These are phyloP conservation scores for Gambusia yucatana DNA, from an alignment of 2,797 vertebrate genomes.

Conservation along the genomic window DNA sequence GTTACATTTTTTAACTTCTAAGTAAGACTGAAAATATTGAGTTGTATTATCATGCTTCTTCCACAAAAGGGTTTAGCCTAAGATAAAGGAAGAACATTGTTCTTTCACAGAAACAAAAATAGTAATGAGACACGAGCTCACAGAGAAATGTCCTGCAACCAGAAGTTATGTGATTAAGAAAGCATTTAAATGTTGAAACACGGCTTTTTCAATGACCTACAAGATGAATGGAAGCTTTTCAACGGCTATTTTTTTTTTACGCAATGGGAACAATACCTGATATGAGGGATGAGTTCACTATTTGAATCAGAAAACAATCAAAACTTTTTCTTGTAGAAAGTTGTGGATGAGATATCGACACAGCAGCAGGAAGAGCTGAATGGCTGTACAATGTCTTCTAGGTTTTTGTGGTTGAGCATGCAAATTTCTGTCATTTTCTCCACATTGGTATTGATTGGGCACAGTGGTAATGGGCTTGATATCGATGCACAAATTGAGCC, in stretches of 20 bases:
- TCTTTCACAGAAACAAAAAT: neutral
- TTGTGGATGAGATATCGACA: no score
- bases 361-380: no score
- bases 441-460: neutral
- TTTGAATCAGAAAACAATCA: no score
- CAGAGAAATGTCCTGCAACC: neutral
- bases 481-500: neutral
- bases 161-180: neutral
- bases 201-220: no score
- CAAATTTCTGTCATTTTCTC: neutral
- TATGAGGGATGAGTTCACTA: neutral
- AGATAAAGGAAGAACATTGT: neutral
- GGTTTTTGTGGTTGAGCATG: neutral
- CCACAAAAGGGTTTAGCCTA: neutral
- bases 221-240: no score
- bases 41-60: no score
- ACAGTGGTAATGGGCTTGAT: neutral
- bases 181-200: no score
- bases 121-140: neutral
- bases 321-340: no score
- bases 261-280: neutral
- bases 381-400: neutral
- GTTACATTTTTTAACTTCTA: neutral
- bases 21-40: no score
- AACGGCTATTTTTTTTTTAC: neutral